phyloP scores from a whole-genome alignment of 2,888 invertebrate genomes.

The Lycia hirtaria region DNA sequence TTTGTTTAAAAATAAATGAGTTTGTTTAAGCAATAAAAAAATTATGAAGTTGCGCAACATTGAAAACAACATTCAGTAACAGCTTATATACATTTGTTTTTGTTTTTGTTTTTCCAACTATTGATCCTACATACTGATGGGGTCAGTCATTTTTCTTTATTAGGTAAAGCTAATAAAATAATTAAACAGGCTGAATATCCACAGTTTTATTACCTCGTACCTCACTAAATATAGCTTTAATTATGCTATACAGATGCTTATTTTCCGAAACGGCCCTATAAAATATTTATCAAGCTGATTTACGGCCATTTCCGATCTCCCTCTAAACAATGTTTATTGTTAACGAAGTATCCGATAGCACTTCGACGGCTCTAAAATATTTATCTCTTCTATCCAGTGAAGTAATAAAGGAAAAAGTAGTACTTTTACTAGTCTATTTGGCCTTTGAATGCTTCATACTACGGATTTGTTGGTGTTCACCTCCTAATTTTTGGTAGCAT shows the following conservation, averaged over 20 bases:
- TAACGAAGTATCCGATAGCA: constrained; percentile 39
- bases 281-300: constrained; percentile 46
- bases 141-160: too few species aligned
- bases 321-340: constrained; percentile 37
- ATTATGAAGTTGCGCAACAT: too few species aligned
- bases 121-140: too few species aligned
- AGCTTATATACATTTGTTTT: too few species aligned
- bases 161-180: constrained; percentile 1
- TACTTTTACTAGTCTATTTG: not conserved
- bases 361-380: constrained; percentile 38
- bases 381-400: constrained; percentile 26
- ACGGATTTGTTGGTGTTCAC: too few species aligned
- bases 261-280: constrained; percentile 44
- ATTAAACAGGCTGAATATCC: constrained; percentile 24
- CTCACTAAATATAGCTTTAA: constrained; percentile 42
- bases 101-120: too few species aligned
- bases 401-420: constrained; percentile 1
- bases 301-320: constrained; percentile 42
- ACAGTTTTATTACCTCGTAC: constrained; percentile 25
- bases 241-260: constrained; percentile 44
- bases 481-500: too few species aligned
- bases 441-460: not conserved
- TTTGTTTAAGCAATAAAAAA: too few species aligned
- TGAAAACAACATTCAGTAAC: too few species aligned
- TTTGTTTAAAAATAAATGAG: too few species aligned